These are phyloP conservation scores for Tetranychus cinnabarinus DNA, from an alignment of 1,140 invertebrate species.

Conservation along the genomic window DNA sequence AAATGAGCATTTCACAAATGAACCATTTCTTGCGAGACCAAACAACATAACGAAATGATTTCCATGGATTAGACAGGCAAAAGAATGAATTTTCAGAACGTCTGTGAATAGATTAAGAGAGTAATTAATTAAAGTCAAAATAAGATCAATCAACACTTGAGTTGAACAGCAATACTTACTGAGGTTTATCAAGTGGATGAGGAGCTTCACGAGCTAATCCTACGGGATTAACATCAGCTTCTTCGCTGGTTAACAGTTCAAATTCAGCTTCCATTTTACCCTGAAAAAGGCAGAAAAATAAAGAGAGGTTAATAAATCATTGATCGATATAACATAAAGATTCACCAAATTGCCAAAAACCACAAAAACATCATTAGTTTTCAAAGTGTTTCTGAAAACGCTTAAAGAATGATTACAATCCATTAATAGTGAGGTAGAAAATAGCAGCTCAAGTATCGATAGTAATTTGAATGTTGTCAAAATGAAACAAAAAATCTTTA, in stretches of 20 bases:
- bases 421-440: too few relatives aligned
- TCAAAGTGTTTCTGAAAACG: too few relatives aligned
- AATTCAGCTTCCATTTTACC: slow-evolving; percentile 82
- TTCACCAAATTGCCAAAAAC: too few relatives aligned
- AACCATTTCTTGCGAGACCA: slow-evolving; percentile 84
- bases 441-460: too few relatives aligned
- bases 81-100: slow-evolving; percentile 74
- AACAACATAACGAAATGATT: slow-evolving; percentile 67
- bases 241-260: slow-evolving; percentile 55
- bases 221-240: slow-evolving; percentile 64
- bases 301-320: too few relatives aligned
- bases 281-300: slow-evolving; percentile 19
- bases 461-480: too few relatives aligned
- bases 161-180: slow-evolving; percentile 30
- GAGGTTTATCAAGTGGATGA: slow-evolving; percentile 68
- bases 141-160: neutral
- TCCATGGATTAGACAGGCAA: slow-evolving; percentile 73
- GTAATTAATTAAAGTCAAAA: too few relatives aligned
- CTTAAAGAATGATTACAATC: too few relatives aligned
- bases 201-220: slow-evolving; percentile 64
- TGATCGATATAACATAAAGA: too few relatives aligned
- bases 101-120: slow-evolving; percentile 30
- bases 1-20: slow-evolving; percentile 44
- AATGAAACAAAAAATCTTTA: too few relatives aligned
- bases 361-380: too few relatives aligned